Base-by-base conservation (phyloP, 2,888 invertebrate genomes). In the Nasonia oneida region DNA sequence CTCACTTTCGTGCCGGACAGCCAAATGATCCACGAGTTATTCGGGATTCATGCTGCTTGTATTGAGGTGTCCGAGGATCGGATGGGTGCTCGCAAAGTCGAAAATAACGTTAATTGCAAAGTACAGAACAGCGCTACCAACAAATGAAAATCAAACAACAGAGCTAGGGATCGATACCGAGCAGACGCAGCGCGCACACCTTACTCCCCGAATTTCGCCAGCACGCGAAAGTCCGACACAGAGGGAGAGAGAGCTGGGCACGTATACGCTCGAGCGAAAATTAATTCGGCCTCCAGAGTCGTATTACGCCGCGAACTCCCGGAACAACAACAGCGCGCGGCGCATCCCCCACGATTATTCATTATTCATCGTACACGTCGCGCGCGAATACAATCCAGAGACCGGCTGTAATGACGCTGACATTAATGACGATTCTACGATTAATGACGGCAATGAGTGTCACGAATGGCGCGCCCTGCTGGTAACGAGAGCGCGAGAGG, bases 381-480 rank as follows among this genome's bases (percentile, higher is more conserved):
- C 42, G 79, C 67, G 67, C 53, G 23, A 50, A 47, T 73, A 61
- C 53, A 73, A 50, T 73, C 33, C 74, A 50, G 50, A 42, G 78
- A 47, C n/a, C 15, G 39, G 47, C 29, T 67, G 53, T 77, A 86
- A 81, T 82, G 82, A 82, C 81, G 79, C 78, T 86, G 84, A 86
- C 88, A 50, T 87, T 85, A 88, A 82, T 82, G 80, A 84, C 70
- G 71, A 85, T 87, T 71, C 81, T 70, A 81, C 87, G 85, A 89
- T 90, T 89, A 88, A 89, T 87, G 89, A 87, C 83, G 71, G 84
- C 86, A 88, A 87, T 87, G 88, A 87, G 79, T 87, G 84, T 87
- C 87, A 70, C 61, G 78, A 83, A 86, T 82, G 86, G 76, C 86
- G 12, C 50, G 47, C 8, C 53, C 67, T 53, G 64, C 39, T 18